Evolutionary conservation across 2,888 invertebrate species (phyloP), one percentile per base, ranked within the genome.

Genomic region (Philonicus albiceps): DNA sequence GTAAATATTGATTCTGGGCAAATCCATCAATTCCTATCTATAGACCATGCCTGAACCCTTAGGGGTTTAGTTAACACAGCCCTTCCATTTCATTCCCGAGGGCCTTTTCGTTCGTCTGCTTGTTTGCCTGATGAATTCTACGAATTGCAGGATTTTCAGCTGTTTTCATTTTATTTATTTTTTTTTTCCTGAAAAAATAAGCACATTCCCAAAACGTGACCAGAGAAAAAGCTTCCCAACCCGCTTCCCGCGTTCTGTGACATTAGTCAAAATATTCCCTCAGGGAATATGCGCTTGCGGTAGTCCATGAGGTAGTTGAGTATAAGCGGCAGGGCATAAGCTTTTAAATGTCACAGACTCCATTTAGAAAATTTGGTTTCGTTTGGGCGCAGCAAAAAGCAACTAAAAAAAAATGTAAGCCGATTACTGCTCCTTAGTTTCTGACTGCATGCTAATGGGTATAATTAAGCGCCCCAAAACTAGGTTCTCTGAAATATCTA

Each of bases 201-300:
- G 76, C 34, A 22, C 43, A 49, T 53, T 78, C 13, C 49, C 13
- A 78, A 64, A 78, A 78, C 27, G 76, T 78, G 78, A 78, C 49
- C 49, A 40, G 37, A 78, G 49, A 30, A 78, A 78, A 53, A 78
- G 43, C n/a, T 49, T 27, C 78, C 27, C 30, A 22, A 49, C 22
- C 11, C 27, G n/a, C n/a, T n/a, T n/a, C n/a, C n/a, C n/a, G n/a
- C n/a, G 6, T 3, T 13, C 37, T 40, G 78, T 49, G 78, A 78
- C 78, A 78, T 78, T 78, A 78, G 78, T 49, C 78, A 78, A 78
- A 76, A 78, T 78, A 78, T 43, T 78, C 78, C 78, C 78, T 64
- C 49, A 16, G 78, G 78, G 78, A 22, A 78, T 30, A 49, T 78
- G 13, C 49, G 78, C 16, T 78, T 78, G 49, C 40, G 78, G 78